Evolutionary conservation across 2,888 invertebrate species (phyloP), one percentile per base, ranked within the genome.

Genomic region (Leptinotarsa peninsularis): DNA sequence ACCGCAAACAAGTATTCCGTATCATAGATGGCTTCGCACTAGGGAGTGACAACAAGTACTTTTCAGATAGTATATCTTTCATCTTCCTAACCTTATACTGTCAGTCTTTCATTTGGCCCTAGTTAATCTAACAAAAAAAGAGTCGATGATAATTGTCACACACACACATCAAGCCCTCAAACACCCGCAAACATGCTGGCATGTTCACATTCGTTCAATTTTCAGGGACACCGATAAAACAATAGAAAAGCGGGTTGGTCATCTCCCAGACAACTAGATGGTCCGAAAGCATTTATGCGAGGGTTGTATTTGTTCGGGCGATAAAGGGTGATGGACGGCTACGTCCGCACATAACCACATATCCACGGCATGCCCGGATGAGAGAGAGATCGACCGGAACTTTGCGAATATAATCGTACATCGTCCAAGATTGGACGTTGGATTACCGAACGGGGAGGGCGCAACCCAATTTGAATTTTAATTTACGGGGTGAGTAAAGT

Each of bases 331-430:
- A 88, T 87, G 87, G 87, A 88, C 88, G 87, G 86, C 85, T 87
- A 88, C 88, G 88, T 88, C 88, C 87, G 84, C 88, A 88, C 88
- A 88, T 88, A 88, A 88, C 88, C 87, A 85, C 88, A 86, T 84
- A 86, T 84, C 84, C 84, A 80, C 76, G 76, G 73, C 76, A 72
- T 77, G 79, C 81, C 82, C 81, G 84, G 85, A 85, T 82, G 85
- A 85, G 76, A 81, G 81, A 87, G 81, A 87, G 88, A 88, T 87
- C 88, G 88, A 88, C 87, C 88, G 87, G 87, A 88, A 88, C 87
- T 84, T 85, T 82, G 79, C 79, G 86, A 84, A 82, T 85, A 88
- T 88, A 87, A 88, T 87, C 88, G 86, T 88, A 88, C 86, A 88
- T 88, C 88, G 88, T 86, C 87, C 87, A 88, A 88, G 88, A 88